phyloP scores from a whole-genome alignment of 2,888 invertebrate species.

The Choreutis nemorana region DNA sequence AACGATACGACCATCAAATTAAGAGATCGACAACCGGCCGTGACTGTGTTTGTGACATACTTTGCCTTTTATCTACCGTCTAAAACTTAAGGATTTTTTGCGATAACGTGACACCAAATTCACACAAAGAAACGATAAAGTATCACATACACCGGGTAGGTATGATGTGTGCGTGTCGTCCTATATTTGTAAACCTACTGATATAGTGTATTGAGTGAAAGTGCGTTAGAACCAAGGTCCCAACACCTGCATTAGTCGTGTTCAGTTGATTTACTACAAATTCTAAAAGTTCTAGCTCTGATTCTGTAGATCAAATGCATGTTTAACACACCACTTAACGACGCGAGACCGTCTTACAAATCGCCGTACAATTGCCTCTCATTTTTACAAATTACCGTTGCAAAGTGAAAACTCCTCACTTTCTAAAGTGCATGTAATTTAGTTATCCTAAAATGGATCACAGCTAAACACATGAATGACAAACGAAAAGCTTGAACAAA shows the following conservation, averaged over 20 bases:
- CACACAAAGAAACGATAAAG: constrained; percentile 15
- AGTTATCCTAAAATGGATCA: constrained; percentile 33
- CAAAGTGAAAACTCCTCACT: constrained; percentile 57
- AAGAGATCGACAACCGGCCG: constrained; percentile 60
- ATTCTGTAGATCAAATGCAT: constrained; percentile 22
- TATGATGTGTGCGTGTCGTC: constrained; percentile 15
- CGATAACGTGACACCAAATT: constrained; percentile 47
- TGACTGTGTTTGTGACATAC: constrained; percentile 50
- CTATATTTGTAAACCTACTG: constrained; percentile 22
- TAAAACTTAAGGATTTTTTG: constrained; percentile 45
- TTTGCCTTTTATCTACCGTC: constrained; percentile 24
- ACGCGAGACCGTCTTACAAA: constrained; percentile 32
- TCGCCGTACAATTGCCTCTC: constrained; percentile 48
- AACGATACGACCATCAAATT: constrained; percentile 51
- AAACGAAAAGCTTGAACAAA: background rate
- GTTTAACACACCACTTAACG: constrained; percentile 36
- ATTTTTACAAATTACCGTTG: constrained; percentile 47
- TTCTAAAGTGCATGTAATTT: constrained; percentile 52
- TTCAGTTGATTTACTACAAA: constrained; percentile 13
- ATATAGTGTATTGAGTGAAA: constrained; percentile 35
- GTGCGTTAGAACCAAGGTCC: constrained; percentile 39
- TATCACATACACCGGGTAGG: constrained; percentile 4
- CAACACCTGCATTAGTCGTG: constrained; percentile 22
- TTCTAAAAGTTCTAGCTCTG: constrained; percentile 10
- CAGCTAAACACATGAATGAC: constrained; percentile 10